Conservation (phyloP, 2,797 vertebrate genomes). For the Rhinella marina region DNA sequence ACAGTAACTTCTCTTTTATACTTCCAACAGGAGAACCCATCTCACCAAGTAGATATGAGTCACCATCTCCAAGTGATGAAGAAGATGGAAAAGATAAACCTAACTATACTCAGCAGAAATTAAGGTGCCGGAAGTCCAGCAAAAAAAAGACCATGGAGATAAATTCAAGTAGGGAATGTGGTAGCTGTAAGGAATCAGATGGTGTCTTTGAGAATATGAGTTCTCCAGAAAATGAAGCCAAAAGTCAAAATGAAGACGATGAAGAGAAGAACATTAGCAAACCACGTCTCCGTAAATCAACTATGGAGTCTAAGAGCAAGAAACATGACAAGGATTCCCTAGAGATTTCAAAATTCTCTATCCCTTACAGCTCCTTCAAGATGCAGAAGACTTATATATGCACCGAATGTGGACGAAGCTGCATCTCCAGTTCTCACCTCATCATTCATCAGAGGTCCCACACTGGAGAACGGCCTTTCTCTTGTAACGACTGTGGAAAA, state of each 20-base stretch:
- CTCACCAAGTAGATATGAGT: neutral
- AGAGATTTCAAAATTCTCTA: constrained; percentile 29
- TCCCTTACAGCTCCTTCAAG: constrained; percentile 28
- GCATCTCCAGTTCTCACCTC: constrained; percentile 64
- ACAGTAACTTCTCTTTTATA: neutral
- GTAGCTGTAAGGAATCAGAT: neutral
- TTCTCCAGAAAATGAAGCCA: neutral
- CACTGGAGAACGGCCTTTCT: constrained; percentile 63
- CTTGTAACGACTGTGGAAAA: constrained; percentile 58
- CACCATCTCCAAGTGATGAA: neutral
- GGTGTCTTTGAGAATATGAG: neutral
- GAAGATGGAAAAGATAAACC: constrained; percentile 1
- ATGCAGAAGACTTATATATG: constrained; percentile 22
- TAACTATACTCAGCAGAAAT: neutral
- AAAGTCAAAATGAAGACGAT: constrained; percentile 11
- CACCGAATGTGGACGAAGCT: constrained; percentile 59
- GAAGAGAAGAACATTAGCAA: neutral
- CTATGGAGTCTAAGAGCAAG: neutral
- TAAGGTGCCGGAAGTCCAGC: neutral
- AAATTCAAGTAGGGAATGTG: neutral
- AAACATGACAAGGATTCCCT: neutral
- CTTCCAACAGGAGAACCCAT: neutral
- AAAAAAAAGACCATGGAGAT: neutral
- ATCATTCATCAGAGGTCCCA: constrained; percentile 67
- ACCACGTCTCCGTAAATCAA: neutral